phyloP scores from a whole-genome alignment of 1,140 invertebrate species.

The Trichonephila clavata region DNA sequence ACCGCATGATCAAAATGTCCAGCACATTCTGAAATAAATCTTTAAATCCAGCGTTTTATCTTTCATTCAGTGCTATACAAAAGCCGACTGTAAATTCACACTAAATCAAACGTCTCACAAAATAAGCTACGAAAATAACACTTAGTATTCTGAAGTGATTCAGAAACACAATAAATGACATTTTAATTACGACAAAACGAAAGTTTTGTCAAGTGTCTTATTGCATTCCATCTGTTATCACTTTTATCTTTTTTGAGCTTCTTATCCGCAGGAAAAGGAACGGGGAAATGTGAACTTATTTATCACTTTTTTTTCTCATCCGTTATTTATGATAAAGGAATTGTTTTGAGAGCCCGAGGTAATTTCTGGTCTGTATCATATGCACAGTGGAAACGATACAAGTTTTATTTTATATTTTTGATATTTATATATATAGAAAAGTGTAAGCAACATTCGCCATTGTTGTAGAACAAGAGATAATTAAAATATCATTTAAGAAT shows the following conservation, averaged over 20 bases:
- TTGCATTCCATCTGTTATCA: slow-evolving; percentile 3
- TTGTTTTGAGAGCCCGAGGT: background rate
- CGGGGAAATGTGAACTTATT: background rate
- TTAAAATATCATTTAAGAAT: too few species aligned
- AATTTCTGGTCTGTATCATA: background rate
- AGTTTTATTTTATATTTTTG: too few species aligned
- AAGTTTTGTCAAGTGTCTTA: slow-evolving; percentile 4
- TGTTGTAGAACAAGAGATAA: too few species aligned
- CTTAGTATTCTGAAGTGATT: background rate
- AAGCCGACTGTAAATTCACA: background rate
- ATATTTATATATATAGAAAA: too few species aligned
- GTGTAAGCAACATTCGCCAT: too few species aligned
- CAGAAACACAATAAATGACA: slow-evolving; percentile 20
- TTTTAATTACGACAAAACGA: slow-evolving; percentile 32
- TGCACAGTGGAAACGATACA: too few species aligned
- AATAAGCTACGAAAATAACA: background rate
- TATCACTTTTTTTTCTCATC: background rate
- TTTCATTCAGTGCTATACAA: background rate
- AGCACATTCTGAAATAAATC: background rate
- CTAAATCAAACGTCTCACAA: background rate
- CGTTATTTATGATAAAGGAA: slow-evolving; percentile 30
- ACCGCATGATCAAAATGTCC: background rate
- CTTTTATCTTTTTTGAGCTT: background rate
- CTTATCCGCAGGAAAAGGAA: background rate
- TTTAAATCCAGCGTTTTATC: background rate